These are phyloP conservation scores for Sibirionetta formosa DNA, from an alignment of 2,797 vertebrate genomes.

Conservation along the genomic window DNA sequence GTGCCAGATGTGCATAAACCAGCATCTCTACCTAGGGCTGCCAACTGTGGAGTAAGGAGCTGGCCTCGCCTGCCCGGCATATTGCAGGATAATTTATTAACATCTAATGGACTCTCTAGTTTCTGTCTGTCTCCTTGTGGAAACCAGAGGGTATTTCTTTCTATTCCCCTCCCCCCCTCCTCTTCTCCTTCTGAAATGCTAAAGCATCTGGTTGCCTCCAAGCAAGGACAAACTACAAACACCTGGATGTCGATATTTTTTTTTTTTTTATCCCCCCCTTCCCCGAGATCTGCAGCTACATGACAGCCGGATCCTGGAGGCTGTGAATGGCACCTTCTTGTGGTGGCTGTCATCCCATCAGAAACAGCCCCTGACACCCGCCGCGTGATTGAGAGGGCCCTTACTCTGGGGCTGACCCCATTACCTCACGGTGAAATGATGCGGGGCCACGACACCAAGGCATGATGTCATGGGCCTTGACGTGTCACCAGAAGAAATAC, in stretches of 20 bases:
- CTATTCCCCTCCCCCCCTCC: background rate
- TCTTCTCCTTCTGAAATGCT: background rate
- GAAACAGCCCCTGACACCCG: slow-evolving; percentile 42
- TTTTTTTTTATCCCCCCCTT: no score
- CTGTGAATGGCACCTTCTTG: slow-evolving; percentile 52
- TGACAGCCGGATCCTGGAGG: background rate
- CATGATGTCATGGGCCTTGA: slow-evolving; percentile 66
- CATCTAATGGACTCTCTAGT: slow-evolving; percentile 35
- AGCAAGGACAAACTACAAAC: slow-evolving; percentile 50
- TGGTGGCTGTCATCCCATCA: background rate
- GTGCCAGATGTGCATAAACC: background rate
- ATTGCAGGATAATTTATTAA: slow-evolving; percentile 45
- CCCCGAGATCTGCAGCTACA: slow-evolving; percentile 37
- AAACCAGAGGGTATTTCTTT: slow-evolving; percentile 10
- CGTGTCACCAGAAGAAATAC: slow-evolving; percentile 58
- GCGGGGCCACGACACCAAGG: slow-evolving; percentile 28
- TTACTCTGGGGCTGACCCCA: slow-evolving; percentile 32
- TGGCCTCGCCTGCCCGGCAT: background rate
- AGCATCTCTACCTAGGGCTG: background rate
- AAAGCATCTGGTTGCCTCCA: slow-evolving; percentile 57
- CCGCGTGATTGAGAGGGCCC: slow-evolving; percentile 33
- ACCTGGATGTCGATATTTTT: background rate
- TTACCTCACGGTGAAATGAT: slow-evolving; percentile 72
- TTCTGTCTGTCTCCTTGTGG: slow-evolving; percentile 35
- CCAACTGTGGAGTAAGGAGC: slow-evolving; percentile 30